phyloP scores from a whole-genome alignment of 2,113 vertebrate genomes.

The Neodon shergylaensis region DNA sequence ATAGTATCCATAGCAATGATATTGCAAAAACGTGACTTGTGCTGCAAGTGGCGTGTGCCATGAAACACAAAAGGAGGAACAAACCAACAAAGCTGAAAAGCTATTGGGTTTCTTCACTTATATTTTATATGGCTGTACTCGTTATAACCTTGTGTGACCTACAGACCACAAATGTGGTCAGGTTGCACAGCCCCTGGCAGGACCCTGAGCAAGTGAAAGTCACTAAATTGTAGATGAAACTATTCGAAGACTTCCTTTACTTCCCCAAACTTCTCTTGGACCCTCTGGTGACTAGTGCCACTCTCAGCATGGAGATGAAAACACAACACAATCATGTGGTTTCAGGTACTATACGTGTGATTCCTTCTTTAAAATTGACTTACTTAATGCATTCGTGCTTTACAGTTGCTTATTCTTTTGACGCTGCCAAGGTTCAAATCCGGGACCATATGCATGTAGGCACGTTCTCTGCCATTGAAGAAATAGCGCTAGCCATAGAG shows the following conservation, averaged over 20 bases:
- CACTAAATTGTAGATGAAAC: neutral
- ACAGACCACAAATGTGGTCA: neutral
- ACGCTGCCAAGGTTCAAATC: too few relatives aligned
- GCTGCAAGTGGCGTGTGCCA: neutral
- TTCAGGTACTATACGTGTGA: neutral
- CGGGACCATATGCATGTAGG: neutral
- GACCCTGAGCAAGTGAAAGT: neutral
- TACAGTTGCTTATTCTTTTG: neutral
- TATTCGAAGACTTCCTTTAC: neutral
- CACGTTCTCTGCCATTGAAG: neutral
- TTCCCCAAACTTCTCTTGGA: neutral
- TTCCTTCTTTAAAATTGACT: neutral
- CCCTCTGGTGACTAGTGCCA: neutral
- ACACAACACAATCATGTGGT: neutral
- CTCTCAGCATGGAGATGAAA: neutral
- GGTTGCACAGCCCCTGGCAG: neutral
- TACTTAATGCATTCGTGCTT: neutral
- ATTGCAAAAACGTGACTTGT: conserved; percentile 11
- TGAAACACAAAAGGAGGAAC: neutral
- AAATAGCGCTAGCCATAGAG: neutral
- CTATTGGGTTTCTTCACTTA: neutral
- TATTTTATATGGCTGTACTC: neutral
- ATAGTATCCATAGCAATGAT: conserved; percentile 19
- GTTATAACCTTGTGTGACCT: neutral
- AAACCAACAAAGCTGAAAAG: neutral